phyloP scores from a whole-genome alignment of 2,113 vertebrate genomes.

The Ciconia maguari region DNA sequence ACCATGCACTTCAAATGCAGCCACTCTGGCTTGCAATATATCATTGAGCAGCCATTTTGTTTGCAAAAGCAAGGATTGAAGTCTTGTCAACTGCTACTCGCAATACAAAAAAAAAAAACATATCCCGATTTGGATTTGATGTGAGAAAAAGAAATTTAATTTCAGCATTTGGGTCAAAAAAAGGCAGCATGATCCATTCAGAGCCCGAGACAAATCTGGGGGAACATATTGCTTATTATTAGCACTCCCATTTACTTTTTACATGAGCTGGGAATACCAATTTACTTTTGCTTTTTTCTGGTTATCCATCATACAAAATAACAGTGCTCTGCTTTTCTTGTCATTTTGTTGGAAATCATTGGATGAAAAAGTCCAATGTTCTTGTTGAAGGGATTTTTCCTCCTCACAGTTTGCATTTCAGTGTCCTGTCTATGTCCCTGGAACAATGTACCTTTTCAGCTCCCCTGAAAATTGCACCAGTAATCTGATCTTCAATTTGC shows the following conservation, averaged over 20 bases:
- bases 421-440: not conserved
- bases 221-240: not conserved
- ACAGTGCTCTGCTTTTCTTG: not conserved
- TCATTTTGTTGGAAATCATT: not conserved
- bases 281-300: not conserved
- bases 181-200: not conserved
- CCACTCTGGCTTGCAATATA: not conserved
- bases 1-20: not conserved
- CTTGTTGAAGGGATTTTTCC: not conserved
- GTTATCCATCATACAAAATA: not conserved
- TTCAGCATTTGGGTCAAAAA: not conserved
- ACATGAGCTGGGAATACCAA: not conserved
- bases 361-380: not conserved
- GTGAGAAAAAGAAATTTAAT: not conserved
- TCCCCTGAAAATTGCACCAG: not conserved
- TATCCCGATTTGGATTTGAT: not conserved
- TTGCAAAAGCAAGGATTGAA: not conserved
- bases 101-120: not conserved
- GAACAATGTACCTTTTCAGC: not conserved
- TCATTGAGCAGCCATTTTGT: not conserved
- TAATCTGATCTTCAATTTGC: not conserved
- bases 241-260: not conserved
- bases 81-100: not conserved
- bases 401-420: not conserved
- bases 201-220: not conserved